Conservation (phyloP, 1,140 invertebrate genomes). For the Pseudomyrmex pallidus region DNA sequence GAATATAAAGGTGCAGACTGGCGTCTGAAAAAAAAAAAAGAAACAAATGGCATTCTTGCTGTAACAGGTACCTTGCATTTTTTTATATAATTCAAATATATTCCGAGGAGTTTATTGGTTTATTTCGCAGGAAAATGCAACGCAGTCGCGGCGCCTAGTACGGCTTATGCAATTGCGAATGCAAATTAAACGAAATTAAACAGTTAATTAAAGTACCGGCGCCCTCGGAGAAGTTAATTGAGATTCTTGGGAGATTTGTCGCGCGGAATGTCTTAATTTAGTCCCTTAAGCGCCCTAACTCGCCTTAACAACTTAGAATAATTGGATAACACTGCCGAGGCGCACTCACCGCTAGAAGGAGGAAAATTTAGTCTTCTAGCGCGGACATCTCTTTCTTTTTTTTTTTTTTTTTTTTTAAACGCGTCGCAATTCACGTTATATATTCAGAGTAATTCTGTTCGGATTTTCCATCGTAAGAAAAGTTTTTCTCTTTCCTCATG, state of each 20-base stretch:
- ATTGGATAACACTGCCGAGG: constrained; percentile 83
- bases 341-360: constrained; percentile 66
- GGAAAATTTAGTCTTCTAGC: constrained; percentile 69
- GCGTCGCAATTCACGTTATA: constrained; percentile 45
- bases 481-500: neutral
- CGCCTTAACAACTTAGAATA: constrained; percentile 86
- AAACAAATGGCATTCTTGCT: constrained; percentile 45
- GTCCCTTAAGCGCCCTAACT: constrained; percentile 85
- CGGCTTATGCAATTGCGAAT: constrained; percentile 79
- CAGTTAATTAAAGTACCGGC: constrained; percentile 84
- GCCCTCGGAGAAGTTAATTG: constrained; percentile 83
- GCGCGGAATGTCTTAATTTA: constrained; percentile 86
- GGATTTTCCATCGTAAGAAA: neutral
- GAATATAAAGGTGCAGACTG: neutral
- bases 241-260: constrained; percentile 86
- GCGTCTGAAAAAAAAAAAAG: neutral
- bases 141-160: constrained; percentile 14
- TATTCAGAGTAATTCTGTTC: constrained; percentile 23
- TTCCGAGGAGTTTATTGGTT: constrained; percentile 41
- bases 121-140: constrained; percentile 48
- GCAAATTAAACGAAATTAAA: constrained; percentile 86
- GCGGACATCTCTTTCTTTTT: neutral
- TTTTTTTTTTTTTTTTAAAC: constrained; percentile 44
- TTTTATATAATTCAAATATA: constrained; percentile 52
- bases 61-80: constrained; percentile 34